Evolutionary conservation across 2,113 vertebrate species (phyloP).

Genomic region (Rostratula benghalensis): DNA sequence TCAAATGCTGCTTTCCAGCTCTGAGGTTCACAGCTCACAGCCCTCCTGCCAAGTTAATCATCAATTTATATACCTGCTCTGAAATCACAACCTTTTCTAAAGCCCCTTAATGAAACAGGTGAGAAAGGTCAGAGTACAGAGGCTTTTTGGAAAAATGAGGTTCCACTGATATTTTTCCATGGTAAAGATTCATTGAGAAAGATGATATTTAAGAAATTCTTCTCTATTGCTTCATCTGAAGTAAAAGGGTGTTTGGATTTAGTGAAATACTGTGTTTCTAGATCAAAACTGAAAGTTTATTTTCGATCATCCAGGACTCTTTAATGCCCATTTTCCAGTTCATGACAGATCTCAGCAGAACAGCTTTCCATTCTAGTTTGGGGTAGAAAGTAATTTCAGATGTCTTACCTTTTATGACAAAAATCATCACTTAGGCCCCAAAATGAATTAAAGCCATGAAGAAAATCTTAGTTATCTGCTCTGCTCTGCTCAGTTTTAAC

Average conservation of each 20-base stretch:
- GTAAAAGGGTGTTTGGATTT: neutral
- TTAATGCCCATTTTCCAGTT: neutral
- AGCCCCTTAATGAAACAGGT: neutral
- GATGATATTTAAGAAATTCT: neutral
- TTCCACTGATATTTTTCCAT: neutral
- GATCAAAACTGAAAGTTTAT: no score
- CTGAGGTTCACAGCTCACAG: neutral
- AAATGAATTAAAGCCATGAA: neutral
- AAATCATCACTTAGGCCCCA: neutral
- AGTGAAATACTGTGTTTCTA: neutral
- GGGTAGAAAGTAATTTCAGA: neutral
- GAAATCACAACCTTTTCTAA: neutral
- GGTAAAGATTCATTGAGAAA: neutral
- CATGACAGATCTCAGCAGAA: neutral
- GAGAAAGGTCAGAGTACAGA: neutral
- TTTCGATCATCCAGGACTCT: neutral
- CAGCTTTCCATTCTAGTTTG: neutral
- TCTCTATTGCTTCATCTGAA: neutral
- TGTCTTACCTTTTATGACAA: neutral
- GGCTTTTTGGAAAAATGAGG: neutral
- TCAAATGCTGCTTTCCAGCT: neutral
- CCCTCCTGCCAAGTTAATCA: neutral
- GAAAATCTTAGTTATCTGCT: neutral
- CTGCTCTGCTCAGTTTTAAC: neutral
- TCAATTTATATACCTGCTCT: neutral